These are phyloP conservation scores for Acyrthosiphon pisum DNA, from an alignment of 1,140 invertebrate genomes.

Conservation along the genomic window DNA sequence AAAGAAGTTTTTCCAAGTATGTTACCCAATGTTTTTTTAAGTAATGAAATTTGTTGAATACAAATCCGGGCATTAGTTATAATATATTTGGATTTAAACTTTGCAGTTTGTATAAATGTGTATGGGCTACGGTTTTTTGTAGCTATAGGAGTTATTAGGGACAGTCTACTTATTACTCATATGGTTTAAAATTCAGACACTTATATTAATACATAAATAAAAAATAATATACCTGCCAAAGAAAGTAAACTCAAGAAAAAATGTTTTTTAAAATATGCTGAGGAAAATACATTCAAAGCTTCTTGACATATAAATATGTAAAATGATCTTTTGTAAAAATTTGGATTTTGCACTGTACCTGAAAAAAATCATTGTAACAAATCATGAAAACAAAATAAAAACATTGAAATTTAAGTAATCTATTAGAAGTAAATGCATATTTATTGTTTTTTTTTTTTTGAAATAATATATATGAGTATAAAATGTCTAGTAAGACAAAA, in stretches of 20 bases:
- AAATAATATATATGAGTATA: not conserved
- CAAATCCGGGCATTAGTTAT: not conserved
- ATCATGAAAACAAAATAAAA: not conserved
- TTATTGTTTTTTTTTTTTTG: not conserved
- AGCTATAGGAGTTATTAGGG: not conserved
- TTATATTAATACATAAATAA: not conserved
- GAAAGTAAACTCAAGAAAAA: conserved; percentile 16
- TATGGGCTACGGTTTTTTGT: not conserved
- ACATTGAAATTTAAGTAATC: not conserved
- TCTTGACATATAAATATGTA: conserved; percentile 54
- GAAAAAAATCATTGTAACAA: not conserved
- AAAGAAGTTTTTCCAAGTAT: no score
- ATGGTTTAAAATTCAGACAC: not conserved
- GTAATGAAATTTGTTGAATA: no score
- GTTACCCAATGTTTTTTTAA: no score
- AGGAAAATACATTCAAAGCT: conserved; percentile 39
- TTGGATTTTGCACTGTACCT: conserved; percentile 32
- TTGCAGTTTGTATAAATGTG: not conserved
- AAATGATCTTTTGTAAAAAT: conserved; percentile 46
- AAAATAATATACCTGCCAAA: conserved; percentile 21
- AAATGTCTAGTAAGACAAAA: no score
- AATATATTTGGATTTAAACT: not conserved
- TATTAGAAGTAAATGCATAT: not conserved
- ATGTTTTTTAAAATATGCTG: conserved; percentile 49
- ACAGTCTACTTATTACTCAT: not conserved